Evolutionary conservation across 2,113 vertebrate species (phyloP).

Genomic region (Cervus canadensis): DNA sequence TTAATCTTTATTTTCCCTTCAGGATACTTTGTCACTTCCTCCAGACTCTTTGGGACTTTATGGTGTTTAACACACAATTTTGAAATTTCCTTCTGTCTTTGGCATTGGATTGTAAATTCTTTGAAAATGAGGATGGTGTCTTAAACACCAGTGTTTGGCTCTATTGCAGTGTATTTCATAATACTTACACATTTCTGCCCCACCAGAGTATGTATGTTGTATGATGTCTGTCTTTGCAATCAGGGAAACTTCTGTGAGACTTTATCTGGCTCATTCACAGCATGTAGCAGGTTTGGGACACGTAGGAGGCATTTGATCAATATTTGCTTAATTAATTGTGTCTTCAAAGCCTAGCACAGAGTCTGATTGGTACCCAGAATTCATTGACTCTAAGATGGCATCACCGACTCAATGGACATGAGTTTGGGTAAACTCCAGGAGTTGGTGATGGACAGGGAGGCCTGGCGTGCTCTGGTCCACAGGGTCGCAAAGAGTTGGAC

Average conservation of each 20-base stretch:
- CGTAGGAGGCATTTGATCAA: not conserved
- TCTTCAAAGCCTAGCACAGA: not conserved
- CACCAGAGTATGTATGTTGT: not conserved
- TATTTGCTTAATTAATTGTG: not conserved
- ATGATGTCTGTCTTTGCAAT: not conserved
- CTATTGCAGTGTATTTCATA: not conserved
- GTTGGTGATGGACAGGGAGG: not conserved
- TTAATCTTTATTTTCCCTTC: not conserved
- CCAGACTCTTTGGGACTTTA: not conserved
- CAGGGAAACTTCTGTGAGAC: not conserved
- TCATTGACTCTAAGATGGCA: not conserved
- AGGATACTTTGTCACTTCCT: not conserved
- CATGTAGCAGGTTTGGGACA: not conserved
- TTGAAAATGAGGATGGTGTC: not conserved
- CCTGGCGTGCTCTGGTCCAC: accelerated
- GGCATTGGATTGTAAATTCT: not conserved
- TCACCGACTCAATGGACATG: not conserved
- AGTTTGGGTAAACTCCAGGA: not conserved
- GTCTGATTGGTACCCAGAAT: not conserved
- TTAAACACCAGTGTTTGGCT: not conserved
- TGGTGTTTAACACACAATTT: not conserved
- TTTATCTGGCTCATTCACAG: not conserved
- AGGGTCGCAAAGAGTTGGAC: not conserved
- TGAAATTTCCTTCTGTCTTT: not conserved
- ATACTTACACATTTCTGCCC: not conserved